Conservation (phyloP, 2,797 vertebrate species). For the Miichthys miiuy region DNA sequence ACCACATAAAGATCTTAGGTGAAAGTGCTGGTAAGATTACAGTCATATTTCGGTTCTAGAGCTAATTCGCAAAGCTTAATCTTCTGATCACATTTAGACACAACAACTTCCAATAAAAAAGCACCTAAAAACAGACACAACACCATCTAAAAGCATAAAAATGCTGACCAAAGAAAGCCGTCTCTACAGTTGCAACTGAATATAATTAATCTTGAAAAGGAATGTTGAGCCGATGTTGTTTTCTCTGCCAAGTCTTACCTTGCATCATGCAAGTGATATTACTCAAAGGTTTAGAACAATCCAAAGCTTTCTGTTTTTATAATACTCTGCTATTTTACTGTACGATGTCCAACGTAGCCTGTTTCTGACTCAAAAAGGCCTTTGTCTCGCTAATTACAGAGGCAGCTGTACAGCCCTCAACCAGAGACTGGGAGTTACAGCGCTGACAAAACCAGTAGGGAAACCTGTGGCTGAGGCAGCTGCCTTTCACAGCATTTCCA, state of each 20-base stretch:
- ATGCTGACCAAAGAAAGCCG: slow-evolving; percentile 8
- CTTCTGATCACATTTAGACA: neutral
- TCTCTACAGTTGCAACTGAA: slow-evolving; percentile 30
- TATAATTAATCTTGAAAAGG: slow-evolving; percentile 49
- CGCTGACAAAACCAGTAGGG: slow-evolving; percentile 76
- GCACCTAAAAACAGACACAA: neutral
- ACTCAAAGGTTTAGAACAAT: slow-evolving; percentile 52
- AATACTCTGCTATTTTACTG: slow-evolving; percentile 58
- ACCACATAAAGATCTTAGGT: neutral
- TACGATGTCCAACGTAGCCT: slow-evolving; percentile 53
- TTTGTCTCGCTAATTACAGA: slow-evolving; percentile 83
- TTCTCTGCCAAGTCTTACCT: slow-evolving; percentile 47
- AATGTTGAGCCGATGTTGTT: slow-evolving; percentile 51
- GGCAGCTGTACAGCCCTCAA: slow-evolving; percentile 74
- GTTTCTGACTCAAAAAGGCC: slow-evolving; percentile 73
- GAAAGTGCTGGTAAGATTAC: neutral
- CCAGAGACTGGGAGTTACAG: slow-evolving; percentile 74
- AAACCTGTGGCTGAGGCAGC: slow-evolving; percentile 75
- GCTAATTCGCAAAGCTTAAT: neutral
- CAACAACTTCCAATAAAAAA: neutral
- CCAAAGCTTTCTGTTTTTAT: slow-evolving; percentile 64
- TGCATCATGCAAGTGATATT: slow-evolving; percentile 63
- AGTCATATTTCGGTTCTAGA: neutral
- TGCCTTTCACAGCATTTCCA: slow-evolving; percentile 78
- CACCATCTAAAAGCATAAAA: neutral